phyloP scores from a whole-genome alignment of 2,797 vertebrate species.

The Xenopus petersii region DNA sequence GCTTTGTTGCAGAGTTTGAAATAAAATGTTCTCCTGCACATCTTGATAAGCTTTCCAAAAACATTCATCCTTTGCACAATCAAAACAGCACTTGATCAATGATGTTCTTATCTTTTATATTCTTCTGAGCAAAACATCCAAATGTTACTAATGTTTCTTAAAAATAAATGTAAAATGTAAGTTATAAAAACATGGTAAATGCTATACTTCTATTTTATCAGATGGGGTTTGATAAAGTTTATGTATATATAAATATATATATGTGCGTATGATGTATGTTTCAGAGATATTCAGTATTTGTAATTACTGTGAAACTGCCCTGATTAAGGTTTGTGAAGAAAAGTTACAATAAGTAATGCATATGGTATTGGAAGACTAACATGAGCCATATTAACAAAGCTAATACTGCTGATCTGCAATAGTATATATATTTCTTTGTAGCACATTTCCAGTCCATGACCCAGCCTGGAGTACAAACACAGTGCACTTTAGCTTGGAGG shows the following conservation, averaged over 20 bases:
- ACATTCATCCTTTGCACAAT: no score
- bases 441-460: constrained; percentile 2
- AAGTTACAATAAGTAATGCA: no score
- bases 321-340: no score
- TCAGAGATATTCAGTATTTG: constrained; percentile 7
- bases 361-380: neutral
- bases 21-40: no score
- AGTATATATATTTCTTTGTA: constrained; percentile 6
- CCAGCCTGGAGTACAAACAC: neutral
- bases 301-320: neutral
- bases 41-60: no score
- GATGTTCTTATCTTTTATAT: constrained; percentile 6
- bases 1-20: no score
- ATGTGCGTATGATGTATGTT: constrained; percentile 19
- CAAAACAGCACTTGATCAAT: neutral
- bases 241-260: constrained; percentile 24
- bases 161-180: constrained; percentile 1
- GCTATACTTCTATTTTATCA: neutral
- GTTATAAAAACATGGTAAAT: neutral
- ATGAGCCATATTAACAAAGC: constrained; percentile 4
- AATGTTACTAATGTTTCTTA: constrained; percentile 11
- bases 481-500: no score
- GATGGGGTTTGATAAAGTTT: constrained; percentile 20
- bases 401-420: constrained; percentile 8
- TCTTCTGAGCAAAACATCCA: neutral